phyloP scores from a whole-genome alignment of 2,797 vertebrate genomes.

The Lagocephalus sceleratus region DNA sequence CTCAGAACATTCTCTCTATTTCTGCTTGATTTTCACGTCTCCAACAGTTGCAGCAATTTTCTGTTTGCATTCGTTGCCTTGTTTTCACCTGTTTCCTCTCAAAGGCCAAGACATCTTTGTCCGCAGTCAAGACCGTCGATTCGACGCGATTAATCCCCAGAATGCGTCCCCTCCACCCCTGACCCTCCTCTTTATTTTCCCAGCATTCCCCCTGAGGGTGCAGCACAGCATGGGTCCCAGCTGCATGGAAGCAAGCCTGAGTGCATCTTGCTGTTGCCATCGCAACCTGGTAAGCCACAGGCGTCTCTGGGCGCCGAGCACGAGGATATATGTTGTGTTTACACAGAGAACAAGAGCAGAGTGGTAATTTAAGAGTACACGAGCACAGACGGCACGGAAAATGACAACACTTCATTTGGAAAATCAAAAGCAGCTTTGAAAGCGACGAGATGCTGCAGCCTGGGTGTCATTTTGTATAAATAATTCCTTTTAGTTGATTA shows the following conservation, averaged over 20 bases:
- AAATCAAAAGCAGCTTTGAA: constrained; percentile 46
- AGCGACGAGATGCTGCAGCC: constrained; percentile 41
- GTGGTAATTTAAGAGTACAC: constrained; percentile 39
- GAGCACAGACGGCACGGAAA: constrained; percentile 13
- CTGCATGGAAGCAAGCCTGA: constrained; percentile 56
- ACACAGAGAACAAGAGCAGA: constrained; percentile 26
- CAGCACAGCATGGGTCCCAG: constrained; percentile 54
- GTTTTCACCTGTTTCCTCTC: no score
- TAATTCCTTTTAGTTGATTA: constrained; percentile 74
- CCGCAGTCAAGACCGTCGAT: constrained; percentile 16
- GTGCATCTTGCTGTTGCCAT: constrained; percentile 56
- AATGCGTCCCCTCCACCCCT: neutral
- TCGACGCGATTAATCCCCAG: constrained; percentile 37
- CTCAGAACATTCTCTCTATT: constrained; percentile 6
- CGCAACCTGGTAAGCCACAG: constrained; percentile 47
- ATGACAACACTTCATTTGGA: constrained; percentile 62
- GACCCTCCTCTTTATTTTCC: constrained; percentile 37
- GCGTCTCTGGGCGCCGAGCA: constrained; percentile 31
- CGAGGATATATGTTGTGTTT: constrained; percentile 49
- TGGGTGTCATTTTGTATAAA: constrained; percentile 66
- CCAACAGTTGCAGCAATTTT: neutral
- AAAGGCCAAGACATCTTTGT: neutral
- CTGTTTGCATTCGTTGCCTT: constrained; percentile 8
- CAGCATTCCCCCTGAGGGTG: constrained; percentile 46
- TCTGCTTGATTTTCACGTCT: constrained; percentile 16